These are phyloP conservation scores for Sceloporus tristichus DNA, from an alignment of 2,113 vertebrate species.

Conservation along the genomic window DNA sequence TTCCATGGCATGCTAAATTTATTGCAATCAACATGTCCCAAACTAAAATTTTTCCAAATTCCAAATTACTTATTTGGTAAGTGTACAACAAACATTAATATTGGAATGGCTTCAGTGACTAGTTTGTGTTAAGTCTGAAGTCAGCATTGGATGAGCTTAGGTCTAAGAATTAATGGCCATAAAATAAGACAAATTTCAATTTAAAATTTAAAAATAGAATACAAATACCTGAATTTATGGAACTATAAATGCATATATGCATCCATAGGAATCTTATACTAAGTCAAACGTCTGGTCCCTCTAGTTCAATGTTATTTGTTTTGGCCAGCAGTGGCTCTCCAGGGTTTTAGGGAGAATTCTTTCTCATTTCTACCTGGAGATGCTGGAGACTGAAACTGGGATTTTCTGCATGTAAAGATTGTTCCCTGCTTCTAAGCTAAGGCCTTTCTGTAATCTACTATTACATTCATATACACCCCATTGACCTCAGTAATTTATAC, in stretches of 20 bases:
- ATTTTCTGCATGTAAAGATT: not conserved
- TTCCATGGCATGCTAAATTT: not conserved
- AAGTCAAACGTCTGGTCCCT: not conserved
- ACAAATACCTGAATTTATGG: no score
- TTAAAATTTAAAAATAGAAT: no score
- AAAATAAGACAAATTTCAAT: no score
- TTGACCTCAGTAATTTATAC: not conserved
- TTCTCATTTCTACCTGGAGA: no score
- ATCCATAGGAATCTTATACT: not conserved
- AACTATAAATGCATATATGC: no score
- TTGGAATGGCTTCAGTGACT: conserved; percentile 25
- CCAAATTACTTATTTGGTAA: no score
- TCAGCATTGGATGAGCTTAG: not conserved
- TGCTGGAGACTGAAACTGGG: no score
- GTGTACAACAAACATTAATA: conserved; percentile 13
- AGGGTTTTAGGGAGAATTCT: no score
- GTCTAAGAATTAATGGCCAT: not conserved
- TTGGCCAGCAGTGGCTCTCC: no score
- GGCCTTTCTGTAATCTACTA: not conserved
- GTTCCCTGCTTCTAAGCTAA: not conserved
- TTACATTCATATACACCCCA: not conserved
- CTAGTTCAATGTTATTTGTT: no score
- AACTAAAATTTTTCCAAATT: not conserved
- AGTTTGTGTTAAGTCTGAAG: conserved; percentile 18
- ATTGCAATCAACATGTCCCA: not conserved